Conservation (phyloP, 2,888 invertebrate species). For the Apotomis capreana region DNA sequence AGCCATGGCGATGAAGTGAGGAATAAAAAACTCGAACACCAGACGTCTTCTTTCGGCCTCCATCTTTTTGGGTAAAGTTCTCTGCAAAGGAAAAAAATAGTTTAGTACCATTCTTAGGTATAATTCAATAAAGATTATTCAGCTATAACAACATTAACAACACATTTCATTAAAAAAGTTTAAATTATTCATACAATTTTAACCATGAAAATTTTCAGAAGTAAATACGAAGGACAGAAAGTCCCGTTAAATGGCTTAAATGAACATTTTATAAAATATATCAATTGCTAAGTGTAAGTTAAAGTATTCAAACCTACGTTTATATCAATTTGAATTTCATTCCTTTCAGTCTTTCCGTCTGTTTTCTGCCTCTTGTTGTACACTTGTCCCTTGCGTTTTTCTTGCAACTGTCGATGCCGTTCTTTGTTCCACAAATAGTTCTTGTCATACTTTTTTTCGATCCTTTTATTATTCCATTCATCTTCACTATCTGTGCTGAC, state of each 20-base stretch:
- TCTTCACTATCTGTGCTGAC: slow-evolving; percentile 73
- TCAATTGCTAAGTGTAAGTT: background rate
- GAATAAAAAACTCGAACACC: slow-evolving; percentile 87
- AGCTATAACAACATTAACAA: too few species aligned
- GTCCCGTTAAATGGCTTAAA: too few species aligned
- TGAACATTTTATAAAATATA: too few species aligned
- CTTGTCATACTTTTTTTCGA: slow-evolving; percentile 78
- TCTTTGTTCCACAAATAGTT: slow-evolving; percentile 79
- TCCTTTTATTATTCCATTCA: slow-evolving; percentile 73
- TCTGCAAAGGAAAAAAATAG: slow-evolving; percentile 58
- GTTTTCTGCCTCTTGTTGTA: slow-evolving; percentile 61
- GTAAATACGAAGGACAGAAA: too few species aligned
- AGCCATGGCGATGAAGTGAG: slow-evolving; percentile 88
- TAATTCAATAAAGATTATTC: too few species aligned
- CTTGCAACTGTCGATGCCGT: slow-evolving; percentile 69
- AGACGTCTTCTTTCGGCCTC: slow-evolving; percentile 84
- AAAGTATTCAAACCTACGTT: slow-evolving; percentile 71
- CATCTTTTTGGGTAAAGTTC: slow-evolving; percentile 73
- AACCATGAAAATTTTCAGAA: too few species aligned
- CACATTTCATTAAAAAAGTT: too few species aligned
- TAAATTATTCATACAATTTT: too few species aligned
- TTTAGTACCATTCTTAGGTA: too few species aligned
- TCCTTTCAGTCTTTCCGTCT: slow-evolving; percentile 68
- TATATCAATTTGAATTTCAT: slow-evolving; percentile 79
- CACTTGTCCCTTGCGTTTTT: slow-evolving; percentile 63